Evolutionary conservation across 2,797 vertebrate genomes (phyloP).

Genomic region (Lutjanus argentimaculatus): DNA sequence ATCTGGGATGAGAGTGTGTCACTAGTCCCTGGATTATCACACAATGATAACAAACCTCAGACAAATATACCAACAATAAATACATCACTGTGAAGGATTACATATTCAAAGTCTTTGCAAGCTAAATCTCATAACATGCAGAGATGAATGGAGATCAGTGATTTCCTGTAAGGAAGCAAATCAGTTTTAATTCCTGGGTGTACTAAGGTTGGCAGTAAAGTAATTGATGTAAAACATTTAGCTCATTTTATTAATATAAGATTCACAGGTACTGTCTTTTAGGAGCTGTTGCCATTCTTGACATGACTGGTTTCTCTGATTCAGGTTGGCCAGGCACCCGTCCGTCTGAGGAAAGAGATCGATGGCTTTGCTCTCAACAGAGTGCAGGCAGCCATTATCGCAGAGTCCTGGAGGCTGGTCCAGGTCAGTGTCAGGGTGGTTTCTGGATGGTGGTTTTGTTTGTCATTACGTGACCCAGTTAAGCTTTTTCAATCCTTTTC

Average conservation of each 20-base stretch:
- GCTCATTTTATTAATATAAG: background rate
- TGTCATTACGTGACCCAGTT: background rate
- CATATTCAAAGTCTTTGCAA: background rate
- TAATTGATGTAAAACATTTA: background rate
- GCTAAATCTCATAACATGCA: background rate
- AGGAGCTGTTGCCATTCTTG: background rate
- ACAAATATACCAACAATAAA: background rate
- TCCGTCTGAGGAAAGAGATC: slow-evolving; percentile 91
- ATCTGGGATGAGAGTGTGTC: background rate
- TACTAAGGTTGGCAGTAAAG: background rate
- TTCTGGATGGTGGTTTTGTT: background rate
- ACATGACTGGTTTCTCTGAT: slow-evolving; percentile 19
- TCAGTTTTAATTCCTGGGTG: background rate
- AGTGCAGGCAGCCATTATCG: slow-evolving; percentile 94
- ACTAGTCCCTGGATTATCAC: background rate
- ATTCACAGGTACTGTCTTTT: background rate
- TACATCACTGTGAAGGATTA: background rate
- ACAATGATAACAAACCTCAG: background rate
- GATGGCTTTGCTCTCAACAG: slow-evolving; percentile 96
- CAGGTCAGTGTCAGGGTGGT: slow-evolving; percentile 82
- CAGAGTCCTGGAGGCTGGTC: slow-evolving; percentile 96
- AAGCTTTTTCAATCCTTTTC: background rate
- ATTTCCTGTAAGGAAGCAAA: background rate
- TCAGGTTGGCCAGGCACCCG: slow-evolving; percentile 92
- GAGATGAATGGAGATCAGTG: background rate